Conservation (phyloP, 2,113 vertebrate species). For the Corydoras maculifer region DNA sequence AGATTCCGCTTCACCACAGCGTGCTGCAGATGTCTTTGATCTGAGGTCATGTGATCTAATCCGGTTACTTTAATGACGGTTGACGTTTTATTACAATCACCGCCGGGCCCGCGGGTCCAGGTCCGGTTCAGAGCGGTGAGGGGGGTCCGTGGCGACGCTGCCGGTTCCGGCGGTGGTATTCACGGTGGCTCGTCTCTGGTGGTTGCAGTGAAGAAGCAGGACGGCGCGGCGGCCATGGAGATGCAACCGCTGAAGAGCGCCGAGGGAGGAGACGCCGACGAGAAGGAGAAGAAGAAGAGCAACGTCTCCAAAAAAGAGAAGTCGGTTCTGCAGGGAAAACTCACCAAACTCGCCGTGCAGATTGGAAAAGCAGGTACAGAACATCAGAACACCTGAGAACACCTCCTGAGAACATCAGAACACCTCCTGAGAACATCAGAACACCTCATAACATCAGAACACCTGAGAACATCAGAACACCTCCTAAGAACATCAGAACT, state of each 20-base stretch:
- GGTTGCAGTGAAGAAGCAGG: slow-evolving; percentile 90
- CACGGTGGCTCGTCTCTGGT: background rate
- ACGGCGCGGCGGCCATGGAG: slow-evolving; percentile 96
- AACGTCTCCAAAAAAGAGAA: slow-evolving; percentile 93
- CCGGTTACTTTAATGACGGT: too few relatives aligned
- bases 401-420: too few relatives aligned
- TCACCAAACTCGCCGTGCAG: slow-evolving; percentile 97
- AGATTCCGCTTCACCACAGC: too few relatives aligned
- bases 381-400: too few relatives aligned
- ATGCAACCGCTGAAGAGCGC: slow-evolving; percentile 98
- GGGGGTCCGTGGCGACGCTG: background rate
- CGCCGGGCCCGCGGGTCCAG: background rate
- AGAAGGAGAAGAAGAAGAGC: slow-evolving; percentile 88
- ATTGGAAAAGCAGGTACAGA: slow-evolving; percentile 88
- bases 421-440: too few relatives aligned
- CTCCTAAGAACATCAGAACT: too few relatives aligned
- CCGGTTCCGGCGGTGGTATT: background rate
- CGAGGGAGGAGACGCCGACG: slow-evolving; percentile 87
- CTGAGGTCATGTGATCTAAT: too few relatives aligned
- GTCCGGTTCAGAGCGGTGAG: background rate
- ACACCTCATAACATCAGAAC: too few relatives aligned
- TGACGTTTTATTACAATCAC: too few relatives aligned
- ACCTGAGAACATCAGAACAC: too few relatives aligned
- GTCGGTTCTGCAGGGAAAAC: slow-evolving; percentile 95
- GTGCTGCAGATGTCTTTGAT: too few relatives aligned